A percentile compares a stretch with the other conserved stretches of the same genome.
Conservation (phyloP, 2,888 invertebrate species). For the Scrobipalpa atriplicella region DNA sequence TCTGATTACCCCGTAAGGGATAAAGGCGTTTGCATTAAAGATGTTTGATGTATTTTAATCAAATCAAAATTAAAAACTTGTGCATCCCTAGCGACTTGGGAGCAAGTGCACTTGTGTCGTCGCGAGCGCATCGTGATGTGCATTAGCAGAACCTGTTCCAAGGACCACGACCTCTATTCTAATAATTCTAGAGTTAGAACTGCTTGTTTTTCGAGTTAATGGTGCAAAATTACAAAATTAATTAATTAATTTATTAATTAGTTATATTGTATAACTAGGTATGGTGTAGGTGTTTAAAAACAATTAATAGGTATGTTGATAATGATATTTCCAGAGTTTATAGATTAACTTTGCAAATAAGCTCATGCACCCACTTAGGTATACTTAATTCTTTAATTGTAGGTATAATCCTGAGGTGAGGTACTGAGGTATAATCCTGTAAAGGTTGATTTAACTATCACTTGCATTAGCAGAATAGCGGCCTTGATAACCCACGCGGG, state of each 20-base stretch:
- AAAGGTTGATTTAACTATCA: background rate
- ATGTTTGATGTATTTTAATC: too few relatives aligned
- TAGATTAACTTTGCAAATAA: too few relatives aligned
- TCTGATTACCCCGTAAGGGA: too few relatives aligned
- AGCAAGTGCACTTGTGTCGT: constrained; percentile 5
- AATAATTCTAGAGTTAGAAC: background rate
- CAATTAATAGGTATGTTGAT: too few relatives aligned
- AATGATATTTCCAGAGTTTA: too few relatives aligned
- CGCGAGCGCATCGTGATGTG: constrained; percentile 16
- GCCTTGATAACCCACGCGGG: background rate
- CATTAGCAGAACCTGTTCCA: constrained; percentile 22
- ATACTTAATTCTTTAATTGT: too few relatives aligned
- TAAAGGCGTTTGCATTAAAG: too few relatives aligned
- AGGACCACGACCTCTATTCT: constrained; percentile 16
- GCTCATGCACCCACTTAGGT: too few relatives aligned
- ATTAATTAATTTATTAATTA: too few relatives aligned
- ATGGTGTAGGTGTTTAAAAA: too few relatives aligned
- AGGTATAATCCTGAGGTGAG: background rate
- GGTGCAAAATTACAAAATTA: background rate
- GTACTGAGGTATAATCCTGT: background rate
- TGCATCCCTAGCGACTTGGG: background rate
- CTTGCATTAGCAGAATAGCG: background rate
- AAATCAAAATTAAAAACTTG: background rate
- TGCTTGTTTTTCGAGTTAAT: background rate
- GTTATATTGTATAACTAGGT: too few relatives aligned